Conservation (phyloP, 2,797 vertebrate species). For the Oreochromis grahami region DNA sequence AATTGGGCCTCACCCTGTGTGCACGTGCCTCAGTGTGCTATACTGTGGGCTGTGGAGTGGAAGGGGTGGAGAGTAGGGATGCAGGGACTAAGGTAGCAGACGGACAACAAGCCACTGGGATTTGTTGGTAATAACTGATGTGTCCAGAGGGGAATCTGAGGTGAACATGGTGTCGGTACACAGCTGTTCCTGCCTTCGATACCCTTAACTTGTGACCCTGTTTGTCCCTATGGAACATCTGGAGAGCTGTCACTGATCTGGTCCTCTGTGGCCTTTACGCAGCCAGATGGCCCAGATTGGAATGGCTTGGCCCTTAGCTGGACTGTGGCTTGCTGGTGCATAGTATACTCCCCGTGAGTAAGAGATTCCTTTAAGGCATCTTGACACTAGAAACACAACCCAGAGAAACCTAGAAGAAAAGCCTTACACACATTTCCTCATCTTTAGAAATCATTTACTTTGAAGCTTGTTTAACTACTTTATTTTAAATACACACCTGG, state of each 20-base stretch:
- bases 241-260: conserved; percentile 54
- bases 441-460: conserved; percentile 14
- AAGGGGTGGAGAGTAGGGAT: background rate
- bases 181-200: conserved; percentile 70
- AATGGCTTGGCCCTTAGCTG: conserved; percentile 22
- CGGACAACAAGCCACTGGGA: conserved; percentile 50
- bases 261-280: conserved; percentile 28
- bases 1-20: conserved; percentile 34
- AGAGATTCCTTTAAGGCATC: background rate
- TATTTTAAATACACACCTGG: conserved; percentile 47
- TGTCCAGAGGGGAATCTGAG: conserved; percentile 53
- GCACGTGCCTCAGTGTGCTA: conserved; percentile 48
- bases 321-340: background rate
- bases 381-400: background rate
- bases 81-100: conserved; percentile 37
- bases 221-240: conserved; percentile 74
- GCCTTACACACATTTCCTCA: background rate
- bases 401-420: background rate
- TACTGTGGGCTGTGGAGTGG: background rate
- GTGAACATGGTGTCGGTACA: conserved; percentile 53
- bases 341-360: background rate
- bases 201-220: conserved; percentile 69
- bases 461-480: conserved; percentile 19
- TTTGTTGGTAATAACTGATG: conserved; percentile 68
- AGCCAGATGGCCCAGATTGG: conserved; percentile 47